These are phyloP conservation scores for Hydrozoanthus tunicans DNA, from an alignment of 64 coral and sea anemone genomes.

Conservation along the genomic window DNA sequence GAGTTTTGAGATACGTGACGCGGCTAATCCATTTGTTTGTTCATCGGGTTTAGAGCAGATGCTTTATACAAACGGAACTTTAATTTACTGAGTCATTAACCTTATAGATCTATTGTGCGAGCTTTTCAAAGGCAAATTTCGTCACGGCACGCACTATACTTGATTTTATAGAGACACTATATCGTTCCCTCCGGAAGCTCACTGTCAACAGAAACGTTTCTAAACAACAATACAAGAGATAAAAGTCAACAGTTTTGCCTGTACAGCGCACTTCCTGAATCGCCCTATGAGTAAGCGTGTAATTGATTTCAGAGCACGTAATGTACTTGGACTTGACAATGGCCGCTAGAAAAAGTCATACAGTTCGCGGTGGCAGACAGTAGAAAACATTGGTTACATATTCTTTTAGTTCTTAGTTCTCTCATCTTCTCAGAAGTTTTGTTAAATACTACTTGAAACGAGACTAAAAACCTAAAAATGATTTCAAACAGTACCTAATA, in stretches of 20 bases:
- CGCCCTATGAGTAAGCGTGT: neutral
- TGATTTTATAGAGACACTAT: neutral
- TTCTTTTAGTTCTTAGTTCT: too few relatives aligned
- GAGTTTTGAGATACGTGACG: conserved; percentile 29
- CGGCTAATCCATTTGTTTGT: conserved; percentile 40
- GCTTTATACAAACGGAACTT: neutral
- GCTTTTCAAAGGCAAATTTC: conserved; percentile 9
- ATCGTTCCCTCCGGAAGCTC: neutral
- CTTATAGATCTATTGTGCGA: neutral
- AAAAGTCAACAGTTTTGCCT: neutral
- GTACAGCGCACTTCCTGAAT: conserved; percentile 17
- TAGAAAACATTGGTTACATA: neutral
- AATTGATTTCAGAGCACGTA: conserved; percentile 59
- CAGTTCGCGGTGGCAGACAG: neutral
- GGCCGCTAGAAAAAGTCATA: neutral
- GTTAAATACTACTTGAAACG: too few relatives aligned
- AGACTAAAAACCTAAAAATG: too few relatives aligned
- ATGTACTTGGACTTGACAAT: neutral
- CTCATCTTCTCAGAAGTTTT: too few relatives aligned
- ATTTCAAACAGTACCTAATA: too few relatives aligned
- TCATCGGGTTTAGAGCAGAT: conserved; percentile 10
- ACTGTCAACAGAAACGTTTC: neutral
- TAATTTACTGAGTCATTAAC: conserved; percentile 26
- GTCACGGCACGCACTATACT: neutral
- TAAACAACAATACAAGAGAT: neutral